Conservation (phyloP, 2,113 vertebrate genomes). For the Archocentrus centrarchus region DNA sequence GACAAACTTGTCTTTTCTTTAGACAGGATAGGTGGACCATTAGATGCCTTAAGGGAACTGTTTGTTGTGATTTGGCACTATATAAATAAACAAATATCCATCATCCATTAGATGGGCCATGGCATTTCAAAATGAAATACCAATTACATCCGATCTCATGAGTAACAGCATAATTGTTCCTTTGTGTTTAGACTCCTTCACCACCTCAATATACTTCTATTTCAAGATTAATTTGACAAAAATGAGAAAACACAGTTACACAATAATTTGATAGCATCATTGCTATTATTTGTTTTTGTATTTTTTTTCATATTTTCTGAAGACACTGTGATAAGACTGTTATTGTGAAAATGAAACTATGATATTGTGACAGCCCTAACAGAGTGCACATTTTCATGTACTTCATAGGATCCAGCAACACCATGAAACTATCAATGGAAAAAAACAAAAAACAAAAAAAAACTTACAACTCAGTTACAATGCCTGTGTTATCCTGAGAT, state of each 20-base stretch:
- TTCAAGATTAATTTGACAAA: too few relatives aligned
- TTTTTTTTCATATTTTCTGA: fast-evolving
- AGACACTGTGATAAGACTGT: background rate
- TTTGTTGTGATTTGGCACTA: too few relatives aligned
- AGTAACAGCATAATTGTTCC: background rate
- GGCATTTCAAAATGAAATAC: background rate
- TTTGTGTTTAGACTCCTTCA: background rate
- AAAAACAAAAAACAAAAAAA: background rate
- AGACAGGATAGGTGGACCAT: background rate
- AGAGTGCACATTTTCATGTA: too few relatives aligned
- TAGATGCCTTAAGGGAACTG: too few relatives aligned
- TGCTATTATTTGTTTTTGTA: background rate
- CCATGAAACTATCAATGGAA: background rate
- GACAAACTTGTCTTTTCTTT: background rate
- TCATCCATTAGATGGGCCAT: background rate
- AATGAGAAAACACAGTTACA: too few relatives aligned
- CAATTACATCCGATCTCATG: background rate
- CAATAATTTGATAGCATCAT: background rate
- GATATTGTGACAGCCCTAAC: too few relatives aligned
- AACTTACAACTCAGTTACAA: background rate
- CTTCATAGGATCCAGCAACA: background rate
- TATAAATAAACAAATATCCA: too few relatives aligned
- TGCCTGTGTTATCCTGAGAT: background rate
- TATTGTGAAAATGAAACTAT: too few relatives aligned
- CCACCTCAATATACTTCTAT: background rate